phyloP scores from a whole-genome alignment of 2,113 vertebrate genomes.

The Prinia subflava region DNA sequence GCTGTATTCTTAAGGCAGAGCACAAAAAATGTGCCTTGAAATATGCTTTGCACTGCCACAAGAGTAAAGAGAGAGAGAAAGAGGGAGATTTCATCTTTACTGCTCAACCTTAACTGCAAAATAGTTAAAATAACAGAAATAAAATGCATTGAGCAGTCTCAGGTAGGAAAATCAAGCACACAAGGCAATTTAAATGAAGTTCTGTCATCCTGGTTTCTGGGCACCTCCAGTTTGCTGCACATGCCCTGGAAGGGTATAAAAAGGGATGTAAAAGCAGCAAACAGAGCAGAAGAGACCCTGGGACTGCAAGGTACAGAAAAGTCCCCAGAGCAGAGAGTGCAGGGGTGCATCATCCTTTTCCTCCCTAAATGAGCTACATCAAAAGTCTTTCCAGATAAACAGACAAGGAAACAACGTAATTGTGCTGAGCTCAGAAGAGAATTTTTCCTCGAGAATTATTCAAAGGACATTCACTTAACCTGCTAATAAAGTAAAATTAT shows the following conservation, averaged over 20 bases:
- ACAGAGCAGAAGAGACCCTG: not conserved
- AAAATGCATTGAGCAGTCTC: not conserved
- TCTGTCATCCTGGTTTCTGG: not conserved
- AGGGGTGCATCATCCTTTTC: rapidly evolving
- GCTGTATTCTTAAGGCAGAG: not conserved
- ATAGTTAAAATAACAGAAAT: not conserved
- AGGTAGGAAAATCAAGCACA: not conserved
- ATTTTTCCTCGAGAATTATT: not conserved
- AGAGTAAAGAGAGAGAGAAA: not conserved
- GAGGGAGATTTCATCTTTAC: not conserved
- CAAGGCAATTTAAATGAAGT: not conserved
- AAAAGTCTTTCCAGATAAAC: not conserved
- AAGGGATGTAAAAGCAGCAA: not conserved
- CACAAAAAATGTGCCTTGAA: not conserved
- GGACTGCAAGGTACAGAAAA: not conserved
- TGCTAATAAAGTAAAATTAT: not conserved
- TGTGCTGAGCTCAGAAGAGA: not conserved
- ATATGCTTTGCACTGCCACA: not conserved
- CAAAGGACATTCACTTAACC: not conserved
- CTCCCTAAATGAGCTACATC: not conserved
- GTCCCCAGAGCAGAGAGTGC: not conserved
- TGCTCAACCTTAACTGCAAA: not conserved
- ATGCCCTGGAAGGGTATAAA: not conserved
- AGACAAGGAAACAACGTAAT: not conserved
- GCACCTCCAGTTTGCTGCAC: not conserved